Evolutionary conservation across 2,797 vertebrate genomes (phyloP), one percentile per base, ranked within the genome.

Genomic region (Manis crassicaudata): DNA sequence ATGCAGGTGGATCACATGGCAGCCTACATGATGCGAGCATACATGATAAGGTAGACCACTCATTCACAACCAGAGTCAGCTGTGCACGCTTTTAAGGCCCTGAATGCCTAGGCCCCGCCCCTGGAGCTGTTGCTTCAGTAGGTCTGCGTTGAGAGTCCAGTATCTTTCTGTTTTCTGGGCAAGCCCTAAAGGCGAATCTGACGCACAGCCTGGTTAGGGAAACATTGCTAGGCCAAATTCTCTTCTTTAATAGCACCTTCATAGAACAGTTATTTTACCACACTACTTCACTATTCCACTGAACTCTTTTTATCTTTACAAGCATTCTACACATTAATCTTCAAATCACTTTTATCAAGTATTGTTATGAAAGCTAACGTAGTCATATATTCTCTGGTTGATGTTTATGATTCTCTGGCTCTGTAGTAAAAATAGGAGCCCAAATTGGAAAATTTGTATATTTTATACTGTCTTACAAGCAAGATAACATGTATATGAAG

Each of bases 371-470:
- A 92, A 88, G 70, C 35, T 32, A 73, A 11, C 46, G 2, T 86
- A 81, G 90, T 88, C 35, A 32, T 52, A 29, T 70, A 56, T 37
- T 82, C 35, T 63, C 43, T 73, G 67, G 50, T 52, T 58, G 82
- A 32, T 67, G 12, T 32, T 86, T 37, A 25, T 87, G 60, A 46
- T 58, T 86, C 79, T 81, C 84, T 80, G 75, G 50, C 35, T 96
- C 56, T 73, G 21, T 63, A 88, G 32, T 62, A 62, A 91, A 95
- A 81, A 54, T 14, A 76, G n/a, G 52, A 90, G 5, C 27, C 27
- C 63, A 81, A 43, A 46, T 62, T 63, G 68, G 77, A 65, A 93
- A 93, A 93, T 62, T 67, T 83, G 50, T 81, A 96, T 67, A 63
- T 50, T 27, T 67, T 88, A 56, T 6, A 88, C 9, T 72, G 27